Conservation (phyloP, 2,888 invertebrate genomes). For the Shargacucullia verbasci region DNA sequence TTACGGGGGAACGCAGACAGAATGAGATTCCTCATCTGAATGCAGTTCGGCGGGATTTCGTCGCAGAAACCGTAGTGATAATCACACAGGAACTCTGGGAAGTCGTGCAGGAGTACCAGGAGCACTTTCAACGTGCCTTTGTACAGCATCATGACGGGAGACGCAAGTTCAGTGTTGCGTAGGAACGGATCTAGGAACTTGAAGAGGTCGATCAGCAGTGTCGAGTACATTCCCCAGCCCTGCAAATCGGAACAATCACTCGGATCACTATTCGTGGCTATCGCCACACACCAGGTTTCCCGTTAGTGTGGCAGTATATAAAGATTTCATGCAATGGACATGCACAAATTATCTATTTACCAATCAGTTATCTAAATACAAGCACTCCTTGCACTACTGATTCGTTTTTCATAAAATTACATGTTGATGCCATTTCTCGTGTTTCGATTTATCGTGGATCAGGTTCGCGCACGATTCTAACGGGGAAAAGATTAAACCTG, state of each 20-base stretch:
- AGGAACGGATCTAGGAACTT: slow-evolving; percentile 99
- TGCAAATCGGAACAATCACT: slow-evolving; percentile 63
- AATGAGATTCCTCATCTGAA: slow-evolving; percentile 99
- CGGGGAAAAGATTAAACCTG: no score
- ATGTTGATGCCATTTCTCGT: no score
- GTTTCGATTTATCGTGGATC: no score
- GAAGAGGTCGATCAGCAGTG: slow-evolving; percentile 98
- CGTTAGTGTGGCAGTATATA: slow-evolving; percentile 2
- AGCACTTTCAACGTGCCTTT: slow-evolving; percentile 98
- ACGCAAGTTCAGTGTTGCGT: slow-evolving; percentile 98
- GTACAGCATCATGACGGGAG: slow-evolving; percentile 97
- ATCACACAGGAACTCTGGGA: slow-evolving; percentile 99
- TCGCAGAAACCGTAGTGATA: slow-evolving; percentile 99
- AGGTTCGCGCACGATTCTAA: no score
- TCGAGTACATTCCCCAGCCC: slow-evolving; percentile 99
- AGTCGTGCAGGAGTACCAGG: slow-evolving; percentile 98
- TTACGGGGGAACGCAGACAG: slow-evolving; percentile 99
- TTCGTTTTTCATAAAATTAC: background rate
- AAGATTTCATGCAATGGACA: slow-evolving; percentile 39
- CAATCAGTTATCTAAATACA: slow-evolving; percentile 14
- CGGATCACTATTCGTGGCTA: background rate
- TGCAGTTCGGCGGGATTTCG: slow-evolving; percentile 99
- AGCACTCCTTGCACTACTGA: background rate
- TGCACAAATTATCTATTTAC: slow-evolving; percentile 33
- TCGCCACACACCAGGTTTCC: slow-evolving; percentile 3